A percentile compares a stretch with the other conserved stretches of the same genome.
Evolutionary conservation across 1,140 invertebrate species (phyloP).

Genomic region (Eupeodes corollae): DNA sequence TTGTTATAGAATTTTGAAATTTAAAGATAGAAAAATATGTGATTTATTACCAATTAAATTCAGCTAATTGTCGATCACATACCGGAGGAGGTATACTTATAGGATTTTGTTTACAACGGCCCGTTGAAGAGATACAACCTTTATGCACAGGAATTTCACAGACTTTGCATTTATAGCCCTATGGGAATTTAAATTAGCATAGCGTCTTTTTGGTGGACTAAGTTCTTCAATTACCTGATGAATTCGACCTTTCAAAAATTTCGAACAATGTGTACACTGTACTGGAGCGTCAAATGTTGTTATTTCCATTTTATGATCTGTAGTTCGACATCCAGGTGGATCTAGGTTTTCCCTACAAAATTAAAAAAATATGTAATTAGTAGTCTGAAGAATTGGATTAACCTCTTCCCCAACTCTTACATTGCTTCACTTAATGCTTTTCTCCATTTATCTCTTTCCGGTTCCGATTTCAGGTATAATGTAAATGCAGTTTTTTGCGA

Average conservation of each 20-base stretch:
- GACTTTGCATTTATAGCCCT: conserved; percentile 68
- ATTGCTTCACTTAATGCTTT: conserved; percentile 84
- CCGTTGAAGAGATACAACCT: conserved; percentile 61
- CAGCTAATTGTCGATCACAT: conserved; percentile 33
- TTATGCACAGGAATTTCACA: conserved; percentile 66
- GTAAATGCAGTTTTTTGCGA: conserved; percentile 76
- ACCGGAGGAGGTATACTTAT: conserved; percentile 41
- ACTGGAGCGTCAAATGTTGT: conserved; percentile 74
- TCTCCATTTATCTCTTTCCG: conserved; percentile 81
- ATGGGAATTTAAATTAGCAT: too few species aligned
- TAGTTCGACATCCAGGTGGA: conserved; percentile 61
- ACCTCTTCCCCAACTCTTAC: conserved; percentile 44
- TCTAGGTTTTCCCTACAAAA: conserved; percentile 72
- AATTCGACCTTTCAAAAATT: conserved; percentile 83
- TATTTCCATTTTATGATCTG: conserved; percentile 78
- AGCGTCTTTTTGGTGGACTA: too few species aligned
- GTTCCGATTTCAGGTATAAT: conserved; percentile 78
- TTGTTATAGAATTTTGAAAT: not conserved
- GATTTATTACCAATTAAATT: conserved; percentile 35
- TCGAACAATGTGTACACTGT: conserved; percentile 71
- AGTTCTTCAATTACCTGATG: conserved; percentile 30
- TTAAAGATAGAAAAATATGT: not conserved
- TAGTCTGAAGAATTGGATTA: not conserved
- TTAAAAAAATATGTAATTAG: conserved; percentile 6
- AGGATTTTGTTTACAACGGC: conserved; percentile 50